A percentile compares a stretch with the other conserved stretches of the same genome.
phyloP scores from a whole-genome alignment of 2,113 vertebrate genomes.

The Cinclus mexicanus region DNA sequence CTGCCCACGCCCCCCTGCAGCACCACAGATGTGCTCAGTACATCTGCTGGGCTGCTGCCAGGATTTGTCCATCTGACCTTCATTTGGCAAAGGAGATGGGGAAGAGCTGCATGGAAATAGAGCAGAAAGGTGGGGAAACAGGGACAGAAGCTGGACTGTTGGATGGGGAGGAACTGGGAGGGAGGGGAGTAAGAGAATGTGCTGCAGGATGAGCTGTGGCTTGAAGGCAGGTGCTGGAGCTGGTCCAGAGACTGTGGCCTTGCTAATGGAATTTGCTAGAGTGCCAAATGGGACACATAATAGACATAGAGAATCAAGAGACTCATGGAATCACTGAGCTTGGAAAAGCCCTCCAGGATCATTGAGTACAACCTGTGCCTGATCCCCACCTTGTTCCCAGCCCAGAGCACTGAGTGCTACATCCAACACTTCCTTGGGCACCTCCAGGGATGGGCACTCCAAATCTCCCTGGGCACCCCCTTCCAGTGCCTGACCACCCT shows the following conservation, averaged over 20 bases:
- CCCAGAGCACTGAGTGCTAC: neutral
- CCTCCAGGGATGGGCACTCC: neutral
- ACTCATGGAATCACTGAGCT: neutral
- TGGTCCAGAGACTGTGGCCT: neutral
- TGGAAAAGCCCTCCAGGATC: neutral
- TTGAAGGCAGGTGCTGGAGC: neutral
- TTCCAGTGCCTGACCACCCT: fast-evolving
- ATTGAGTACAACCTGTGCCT: fast-evolving
- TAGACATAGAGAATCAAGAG: neutral
- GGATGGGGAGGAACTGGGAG: neutral
- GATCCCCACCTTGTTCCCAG: neutral
- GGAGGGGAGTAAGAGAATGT: neutral
- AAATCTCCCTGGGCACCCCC: neutral
- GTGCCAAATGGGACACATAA: neutral
- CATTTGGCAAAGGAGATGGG: neutral
- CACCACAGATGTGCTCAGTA: fast-evolving
- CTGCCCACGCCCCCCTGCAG: neutral
- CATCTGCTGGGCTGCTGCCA: neutral
- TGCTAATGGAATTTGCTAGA: neutral
- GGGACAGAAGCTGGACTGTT: neutral
- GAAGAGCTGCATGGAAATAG: neutral
- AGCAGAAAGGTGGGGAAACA: neutral
- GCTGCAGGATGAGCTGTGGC: neutral
- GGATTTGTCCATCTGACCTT: neutral
- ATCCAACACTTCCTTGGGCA: fast-evolving